These are phyloP conservation scores for Elysia crispata DNA, from an alignment of 2,888 invertebrate genomes.

Conservation along the genomic window DNA sequence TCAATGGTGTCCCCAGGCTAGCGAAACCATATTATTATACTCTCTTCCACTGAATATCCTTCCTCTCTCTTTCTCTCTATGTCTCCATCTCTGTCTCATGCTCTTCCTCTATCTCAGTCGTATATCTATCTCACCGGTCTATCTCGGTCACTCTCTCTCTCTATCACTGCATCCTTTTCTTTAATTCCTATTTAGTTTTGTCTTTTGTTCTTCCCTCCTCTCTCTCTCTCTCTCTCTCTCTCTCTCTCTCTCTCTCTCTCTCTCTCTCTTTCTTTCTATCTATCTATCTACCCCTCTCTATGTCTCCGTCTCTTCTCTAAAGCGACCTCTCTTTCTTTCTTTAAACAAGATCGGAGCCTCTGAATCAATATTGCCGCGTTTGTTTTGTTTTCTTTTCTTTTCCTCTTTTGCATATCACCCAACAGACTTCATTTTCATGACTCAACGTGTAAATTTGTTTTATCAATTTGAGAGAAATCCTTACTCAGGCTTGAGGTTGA, in stretches of 20 bases:
- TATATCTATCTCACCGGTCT: slow-evolving; percentile 10
- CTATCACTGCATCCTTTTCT: not conserved
- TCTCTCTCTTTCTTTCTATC: not conserved
- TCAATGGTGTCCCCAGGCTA: too few species aligned
- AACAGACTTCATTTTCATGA: too few species aligned
- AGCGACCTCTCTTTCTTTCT: not conserved
- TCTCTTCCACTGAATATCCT: too few species aligned
- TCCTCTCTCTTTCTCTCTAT: not conserved
- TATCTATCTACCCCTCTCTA: not conserved
- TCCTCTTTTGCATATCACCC: too few species aligned
- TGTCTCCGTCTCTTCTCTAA: not conserved
- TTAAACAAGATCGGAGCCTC: too few species aligned
- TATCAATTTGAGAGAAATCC: too few species aligned
- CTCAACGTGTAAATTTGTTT: too few species aligned
- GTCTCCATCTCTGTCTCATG: not conserved
- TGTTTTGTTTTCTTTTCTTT: too few species aligned
- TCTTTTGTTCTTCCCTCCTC: not conserved
- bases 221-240: slow-evolving; percentile 19
- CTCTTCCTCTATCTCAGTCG: not conserved
- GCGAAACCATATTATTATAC: too few species aligned
- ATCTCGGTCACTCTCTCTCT: not conserved
- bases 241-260: not conserved
- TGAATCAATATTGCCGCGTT: too few species aligned
- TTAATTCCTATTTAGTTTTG: not conserved
- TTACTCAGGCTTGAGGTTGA: too few species aligned